A percentile compares a stretch with the other conserved stretches of the same genome.
Conservation (phyloP, 2,888 invertebrate genomes). For the Euphydryas editha region DNA sequence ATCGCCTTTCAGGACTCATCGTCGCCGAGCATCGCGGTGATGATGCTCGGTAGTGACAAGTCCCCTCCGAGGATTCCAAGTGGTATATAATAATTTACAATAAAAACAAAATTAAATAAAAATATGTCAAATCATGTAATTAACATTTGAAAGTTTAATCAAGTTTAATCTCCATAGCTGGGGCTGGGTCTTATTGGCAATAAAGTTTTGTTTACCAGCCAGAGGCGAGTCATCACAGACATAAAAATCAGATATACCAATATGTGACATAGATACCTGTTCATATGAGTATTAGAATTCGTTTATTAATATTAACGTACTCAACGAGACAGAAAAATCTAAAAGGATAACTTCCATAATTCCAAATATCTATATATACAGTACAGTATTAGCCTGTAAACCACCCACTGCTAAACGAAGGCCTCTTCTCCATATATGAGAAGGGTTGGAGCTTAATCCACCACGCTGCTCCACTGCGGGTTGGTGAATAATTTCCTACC, state of each 20-base stretch:
- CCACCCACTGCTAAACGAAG: not conserved
- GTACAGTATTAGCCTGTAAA: too few relatives aligned
- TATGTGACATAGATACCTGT: not conserved
- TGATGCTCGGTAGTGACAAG: too few relatives aligned
- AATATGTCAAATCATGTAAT: not conserved
- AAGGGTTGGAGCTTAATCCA: not conserved
- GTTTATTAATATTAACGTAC: too few relatives aligned
- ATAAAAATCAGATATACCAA: not conserved
- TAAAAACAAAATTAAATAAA: too few relatives aligned
- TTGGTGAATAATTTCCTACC: not conserved
- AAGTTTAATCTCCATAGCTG: not conserved
- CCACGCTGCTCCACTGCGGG: not conserved
- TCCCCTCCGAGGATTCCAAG: too few relatives aligned
- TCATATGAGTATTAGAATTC: too few relatives aligned
- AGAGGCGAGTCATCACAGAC: not conserved
- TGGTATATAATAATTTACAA: too few relatives aligned
- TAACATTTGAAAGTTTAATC: not conserved
- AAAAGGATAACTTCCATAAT: too few relatives aligned
- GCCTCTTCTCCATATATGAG: not conserved
- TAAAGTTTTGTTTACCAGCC: slow-evolving; percentile 2
- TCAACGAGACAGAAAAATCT: too few relatives aligned
- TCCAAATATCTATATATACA: too few relatives aligned
- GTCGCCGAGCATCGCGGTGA: too few relatives aligned
- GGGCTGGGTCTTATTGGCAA: not conserved
- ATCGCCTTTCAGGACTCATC: too few relatives aligned